Evolutionary conservation across 1,140 invertebrate genomes (phyloP).

Genomic region (Uloborus diversus): DNA sequence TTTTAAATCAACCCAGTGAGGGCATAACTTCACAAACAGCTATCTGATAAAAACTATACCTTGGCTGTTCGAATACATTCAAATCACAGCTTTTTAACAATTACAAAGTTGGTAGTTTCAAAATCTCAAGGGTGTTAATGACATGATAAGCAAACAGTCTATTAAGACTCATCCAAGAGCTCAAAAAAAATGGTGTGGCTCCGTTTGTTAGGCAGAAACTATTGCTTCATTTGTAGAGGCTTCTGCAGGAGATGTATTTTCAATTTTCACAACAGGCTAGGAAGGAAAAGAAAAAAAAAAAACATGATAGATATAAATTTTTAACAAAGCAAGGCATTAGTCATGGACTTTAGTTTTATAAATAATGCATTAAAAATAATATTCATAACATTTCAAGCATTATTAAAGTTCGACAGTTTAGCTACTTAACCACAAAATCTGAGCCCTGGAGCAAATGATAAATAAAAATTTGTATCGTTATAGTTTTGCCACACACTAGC

Average conservation of each 20-base stretch:
- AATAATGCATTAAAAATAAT: background rate
- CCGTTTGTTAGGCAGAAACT: slow-evolving; percentile 46
- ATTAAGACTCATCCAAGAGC: background rate
- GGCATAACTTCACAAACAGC: slow-evolving; percentile 5
- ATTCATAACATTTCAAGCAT: background rate
- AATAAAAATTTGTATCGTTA: too few relatives aligned
- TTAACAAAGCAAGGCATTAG: background rate
- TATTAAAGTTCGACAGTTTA: background rate
- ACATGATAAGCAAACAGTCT: slow-evolving; percentile 54
- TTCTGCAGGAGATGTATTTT: slow-evolving; percentile 31
- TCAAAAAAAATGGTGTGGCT: slow-evolving; percentile 16
- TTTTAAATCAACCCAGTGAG: background rate
- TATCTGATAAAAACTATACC: slow-evolving; percentile 39
- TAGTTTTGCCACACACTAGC: too few relatives aligned
- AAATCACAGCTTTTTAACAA: slow-evolving; percentile 50
- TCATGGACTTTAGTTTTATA: background rate
- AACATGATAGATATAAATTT: background rate
- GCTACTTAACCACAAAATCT: background rate
- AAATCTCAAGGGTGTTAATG: slow-evolving; percentile 46
- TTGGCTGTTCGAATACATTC: slow-evolving; percentile 34
- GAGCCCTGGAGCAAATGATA: background rate
- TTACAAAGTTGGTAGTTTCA: slow-evolving; percentile 37
- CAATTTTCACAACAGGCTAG: slow-evolving; percentile 19
- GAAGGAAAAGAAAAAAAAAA: slow-evolving; percentile 5
- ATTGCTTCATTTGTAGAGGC: slow-evolving; percentile 46